Percentiles rank a stretch among this genome's conserved stretches.
phyloP scores from a whole-genome alignment of 2,888 invertebrate genomes.

The Drosophila buzzatii region DNA sequence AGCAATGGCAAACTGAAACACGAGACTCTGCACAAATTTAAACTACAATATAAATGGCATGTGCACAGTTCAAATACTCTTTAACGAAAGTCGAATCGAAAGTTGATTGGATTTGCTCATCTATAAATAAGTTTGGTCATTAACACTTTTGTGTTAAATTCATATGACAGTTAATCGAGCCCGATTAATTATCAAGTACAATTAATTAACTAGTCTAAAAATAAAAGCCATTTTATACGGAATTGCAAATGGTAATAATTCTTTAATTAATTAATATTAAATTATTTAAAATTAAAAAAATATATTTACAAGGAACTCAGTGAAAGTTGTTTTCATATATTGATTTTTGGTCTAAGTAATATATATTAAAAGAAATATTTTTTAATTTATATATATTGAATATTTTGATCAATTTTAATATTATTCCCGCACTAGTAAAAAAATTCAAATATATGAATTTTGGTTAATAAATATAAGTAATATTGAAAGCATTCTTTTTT shows the following conservation, averaged over 20 bases:
- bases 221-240: not conserved
- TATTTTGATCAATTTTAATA: not conserved
- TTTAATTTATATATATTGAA: not conserved
- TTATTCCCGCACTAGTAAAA: not conserved
- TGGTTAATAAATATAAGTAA: no score
- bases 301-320: not conserved
- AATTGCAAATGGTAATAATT: not conserved
- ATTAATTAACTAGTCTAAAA: not conserved
- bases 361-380: not conserved
- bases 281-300: not conserved
- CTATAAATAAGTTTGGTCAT: slow-evolving; percentile 1
- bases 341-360: not conserved
- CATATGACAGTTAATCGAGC: not conserved
- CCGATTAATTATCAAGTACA: not conserved
- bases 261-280: not conserved
- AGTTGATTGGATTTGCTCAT: not conserved
- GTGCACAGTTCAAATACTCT: not conserved
- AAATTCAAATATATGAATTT: no score
- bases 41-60: not conserved
- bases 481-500: no score
- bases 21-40: not conserved
- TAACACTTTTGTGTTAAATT: slow-evolving; percentile 6
- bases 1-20: not conserved
- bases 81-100: not conserved
- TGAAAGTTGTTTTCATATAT: not conserved